Base-by-base conservation (phyloP, 2,797 vertebrate species). In the Falco columbarius region DNA sequence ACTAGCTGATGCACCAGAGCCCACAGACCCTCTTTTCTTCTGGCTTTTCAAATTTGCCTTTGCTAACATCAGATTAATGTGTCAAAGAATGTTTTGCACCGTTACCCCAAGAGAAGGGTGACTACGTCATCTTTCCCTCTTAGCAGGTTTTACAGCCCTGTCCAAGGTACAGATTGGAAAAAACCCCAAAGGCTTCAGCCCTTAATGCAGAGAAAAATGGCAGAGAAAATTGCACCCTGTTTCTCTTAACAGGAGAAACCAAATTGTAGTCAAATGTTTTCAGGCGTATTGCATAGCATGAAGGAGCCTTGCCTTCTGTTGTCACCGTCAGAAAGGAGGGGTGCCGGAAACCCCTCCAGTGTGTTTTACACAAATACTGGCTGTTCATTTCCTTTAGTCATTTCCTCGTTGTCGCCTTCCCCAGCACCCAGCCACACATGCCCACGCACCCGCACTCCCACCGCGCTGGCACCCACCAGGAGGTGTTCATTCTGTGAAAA, bases 211-310 rank as follows among this genome's bases (percentile, higher is more conserved):
- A 11, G 38, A 38, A 38, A 38, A 38, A 38, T 38, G 38, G 10
- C 38, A 32, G 34, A 17, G 12, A 38, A 30, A 83, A 40, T 6
- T 2, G 9, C 23, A 1, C 44, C 40, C 40, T 32, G 2, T 40
- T 42, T 68, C 32, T n/a, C 19, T 16, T 6, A 15, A 3, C 3
- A 17, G 20, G 23, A 42, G 40, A 36, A 61, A 29, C 9, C 10
- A 1, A 52, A 26, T 14, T 0, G 6, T 1, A 29, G 7, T 7
- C 0, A 2, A 2, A 6, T 2, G 1, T 17, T 44, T 30, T 29
- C n/a, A 14, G 81, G n/a, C 1, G 0, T 12, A 2, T 9, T 18
- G n/a, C 13, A 0, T 0, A 8, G 55, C 1, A 9, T 7, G 5
- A n/a, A 52, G 8, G 1, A 9, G 52, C 67, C 20, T 44, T 2